phyloP scores from a whole-genome alignment of 2,797 vertebrate genomes.

The Paguma larvata region DNA sequence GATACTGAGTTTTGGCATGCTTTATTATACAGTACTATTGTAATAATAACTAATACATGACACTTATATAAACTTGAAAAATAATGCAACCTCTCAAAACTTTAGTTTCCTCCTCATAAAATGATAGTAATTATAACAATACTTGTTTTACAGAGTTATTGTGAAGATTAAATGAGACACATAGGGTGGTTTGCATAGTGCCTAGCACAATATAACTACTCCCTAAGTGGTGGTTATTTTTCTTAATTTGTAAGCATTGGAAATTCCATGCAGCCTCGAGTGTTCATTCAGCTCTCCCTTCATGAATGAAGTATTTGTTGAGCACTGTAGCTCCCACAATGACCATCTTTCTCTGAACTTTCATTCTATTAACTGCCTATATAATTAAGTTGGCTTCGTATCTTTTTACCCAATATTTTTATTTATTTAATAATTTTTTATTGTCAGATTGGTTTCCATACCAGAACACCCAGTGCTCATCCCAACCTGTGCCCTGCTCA shows the following conservation, averaged over 20 bases:
- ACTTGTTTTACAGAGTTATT: neutral
- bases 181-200: neutral
- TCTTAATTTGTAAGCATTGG: neutral
- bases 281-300: neutral
- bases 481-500: no score
- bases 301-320: neutral
- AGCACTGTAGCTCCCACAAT: neutral
- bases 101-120: conserved; percentile 25
- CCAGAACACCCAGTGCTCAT: no score
- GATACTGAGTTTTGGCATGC: neutral
- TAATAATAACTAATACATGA: neutral
- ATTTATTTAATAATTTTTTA: no score
- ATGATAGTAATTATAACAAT: neutral
- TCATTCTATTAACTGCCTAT: neutral
- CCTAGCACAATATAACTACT: conserved; percentile 21
- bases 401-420: neutral
- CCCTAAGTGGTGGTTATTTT: neutral
- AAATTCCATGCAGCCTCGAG: neutral
- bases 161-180: neutral
- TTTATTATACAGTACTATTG: neutral
- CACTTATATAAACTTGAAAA: neutral
- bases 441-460: no score
- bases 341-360: neutral
- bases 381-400: neutral
- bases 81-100: neutral